Conservation (phyloP, 2,888 invertebrate genomes). For the Amiota minor region DNA sequence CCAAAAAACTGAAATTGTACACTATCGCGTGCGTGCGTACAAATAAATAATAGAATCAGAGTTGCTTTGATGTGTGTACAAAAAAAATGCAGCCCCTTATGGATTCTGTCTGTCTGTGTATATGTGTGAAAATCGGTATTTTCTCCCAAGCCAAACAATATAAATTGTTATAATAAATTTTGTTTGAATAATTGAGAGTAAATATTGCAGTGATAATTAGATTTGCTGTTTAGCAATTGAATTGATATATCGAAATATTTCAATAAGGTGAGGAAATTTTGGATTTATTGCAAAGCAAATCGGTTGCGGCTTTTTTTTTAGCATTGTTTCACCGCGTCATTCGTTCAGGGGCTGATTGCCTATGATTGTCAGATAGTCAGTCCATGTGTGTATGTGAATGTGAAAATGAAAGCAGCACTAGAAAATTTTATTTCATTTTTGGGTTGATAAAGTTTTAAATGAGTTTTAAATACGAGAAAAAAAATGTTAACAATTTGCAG, state of each 20-base stretch:
- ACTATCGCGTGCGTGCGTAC: background rate
- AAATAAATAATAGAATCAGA: background rate
- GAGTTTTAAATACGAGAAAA: slow-evolving; percentile 26
- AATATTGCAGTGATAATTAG: too few relatives aligned
- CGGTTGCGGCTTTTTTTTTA: background rate
- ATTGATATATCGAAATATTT: background rate
- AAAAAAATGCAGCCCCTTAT: background rate
- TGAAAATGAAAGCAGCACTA: slow-evolving; percentile 36
- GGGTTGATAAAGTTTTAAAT: slow-evolving; percentile 37
- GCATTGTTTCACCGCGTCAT: slow-evolving; percentile 2
- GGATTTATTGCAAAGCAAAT: background rate
- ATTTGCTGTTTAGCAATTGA: too few relatives aligned
- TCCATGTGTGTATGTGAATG: slow-evolving; percentile 36
- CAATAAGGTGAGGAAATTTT: background rate
- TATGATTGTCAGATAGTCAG: background rate
- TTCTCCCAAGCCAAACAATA: slow-evolving; percentile 16
- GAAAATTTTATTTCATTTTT: background rate
- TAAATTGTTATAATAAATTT: background rate
- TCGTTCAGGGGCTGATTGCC: background rate
- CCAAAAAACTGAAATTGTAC: background rate
- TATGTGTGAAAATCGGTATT: slow-evolving; percentile 19
- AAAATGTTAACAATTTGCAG: slow-evolving; percentile 67
- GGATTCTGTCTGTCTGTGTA: background rate
- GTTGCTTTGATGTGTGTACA: background rate
- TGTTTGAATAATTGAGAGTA: too few relatives aligned